Percentiles rank a stretch among this genome's conserved stretches.
These are phyloP conservation scores for Chiloscyllium plagiosum DNA, from an alignment of 2,113 vertebrate genomes.

Conservation along the genomic window DNA sequence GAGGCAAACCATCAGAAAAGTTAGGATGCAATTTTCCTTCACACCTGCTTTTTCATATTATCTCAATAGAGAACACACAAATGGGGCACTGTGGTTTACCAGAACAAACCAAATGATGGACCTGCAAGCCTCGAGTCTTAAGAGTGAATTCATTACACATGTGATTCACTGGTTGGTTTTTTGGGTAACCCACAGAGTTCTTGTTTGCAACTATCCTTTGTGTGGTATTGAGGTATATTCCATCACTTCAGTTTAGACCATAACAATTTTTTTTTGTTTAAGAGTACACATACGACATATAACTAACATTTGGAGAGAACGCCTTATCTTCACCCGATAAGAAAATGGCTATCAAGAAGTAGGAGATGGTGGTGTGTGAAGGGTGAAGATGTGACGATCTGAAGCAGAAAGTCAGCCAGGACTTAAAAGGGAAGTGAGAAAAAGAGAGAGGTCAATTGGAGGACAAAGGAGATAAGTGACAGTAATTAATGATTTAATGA, in stretches of 20 bases:
- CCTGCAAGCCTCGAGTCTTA: not conserved
- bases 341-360: not conserved
- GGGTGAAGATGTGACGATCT: not conserved
- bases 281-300: not conserved
- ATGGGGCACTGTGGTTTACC: conserved; percentile 21
- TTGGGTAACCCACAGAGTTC: conserved; percentile 13
- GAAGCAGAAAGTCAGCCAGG: not conserved
- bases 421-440: not conserved
- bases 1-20: not conserved
- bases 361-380: not conserved
- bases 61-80: not conserved
- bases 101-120: not conserved
- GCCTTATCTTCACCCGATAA: not conserved
- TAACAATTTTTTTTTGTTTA: not conserved
- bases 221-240: not conserved
- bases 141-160: too few species aligned
- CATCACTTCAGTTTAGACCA: not conserved
- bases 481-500: not conserved
- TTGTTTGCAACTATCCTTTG: not conserved
- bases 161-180: not conserved
- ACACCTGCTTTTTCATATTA: not conserved
- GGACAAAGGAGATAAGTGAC: not conserved
- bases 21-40: not conserved
- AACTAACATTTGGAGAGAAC: not conserved
- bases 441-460: not conserved